Evolutionary conservation across 2,797 vertebrate genomes (phyloP).

Genomic region (Oreochromis grahami): DNA sequence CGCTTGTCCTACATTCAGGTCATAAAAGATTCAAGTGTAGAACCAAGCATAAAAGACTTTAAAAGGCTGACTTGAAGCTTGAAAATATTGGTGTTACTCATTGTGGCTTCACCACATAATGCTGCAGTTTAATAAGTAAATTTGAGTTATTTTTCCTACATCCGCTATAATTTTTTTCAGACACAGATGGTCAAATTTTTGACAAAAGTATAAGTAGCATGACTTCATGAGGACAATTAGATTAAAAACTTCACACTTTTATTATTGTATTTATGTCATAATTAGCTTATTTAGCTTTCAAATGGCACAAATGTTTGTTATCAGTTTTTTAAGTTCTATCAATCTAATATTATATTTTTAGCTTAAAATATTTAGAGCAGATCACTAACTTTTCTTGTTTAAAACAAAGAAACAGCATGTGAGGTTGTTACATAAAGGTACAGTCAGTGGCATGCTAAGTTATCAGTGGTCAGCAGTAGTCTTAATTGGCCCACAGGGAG

Average conservation of each 20-base stretch:
- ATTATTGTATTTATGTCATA: background rate
- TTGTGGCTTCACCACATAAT: background rate
- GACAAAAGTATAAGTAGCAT: background rate
- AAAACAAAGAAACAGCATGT: background rate
- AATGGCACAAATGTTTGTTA: background rate
- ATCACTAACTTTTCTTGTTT: background rate
- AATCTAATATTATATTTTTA: background rate
- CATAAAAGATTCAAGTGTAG: background rate
- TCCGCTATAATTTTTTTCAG: background rate
- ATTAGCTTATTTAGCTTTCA: background rate
- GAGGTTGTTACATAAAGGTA: background rate
- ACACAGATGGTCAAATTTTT: background rate
- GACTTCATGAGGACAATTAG: background rate
- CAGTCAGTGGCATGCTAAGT: background rate
- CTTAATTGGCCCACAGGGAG: background rate
- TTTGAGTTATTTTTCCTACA: background rate
- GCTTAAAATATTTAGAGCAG: background rate
- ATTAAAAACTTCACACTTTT: background rate
- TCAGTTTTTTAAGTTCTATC: background rate
- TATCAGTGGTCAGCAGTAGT: background rate
- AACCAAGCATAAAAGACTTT: background rate
- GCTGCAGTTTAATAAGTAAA: background rate
- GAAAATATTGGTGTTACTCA: background rate
- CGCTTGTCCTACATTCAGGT: background rate
- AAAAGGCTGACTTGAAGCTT: background rate